Conservation (phyloP, 1,140 invertebrate genomes). For the Pogonognathellus flavescens region DNA sequence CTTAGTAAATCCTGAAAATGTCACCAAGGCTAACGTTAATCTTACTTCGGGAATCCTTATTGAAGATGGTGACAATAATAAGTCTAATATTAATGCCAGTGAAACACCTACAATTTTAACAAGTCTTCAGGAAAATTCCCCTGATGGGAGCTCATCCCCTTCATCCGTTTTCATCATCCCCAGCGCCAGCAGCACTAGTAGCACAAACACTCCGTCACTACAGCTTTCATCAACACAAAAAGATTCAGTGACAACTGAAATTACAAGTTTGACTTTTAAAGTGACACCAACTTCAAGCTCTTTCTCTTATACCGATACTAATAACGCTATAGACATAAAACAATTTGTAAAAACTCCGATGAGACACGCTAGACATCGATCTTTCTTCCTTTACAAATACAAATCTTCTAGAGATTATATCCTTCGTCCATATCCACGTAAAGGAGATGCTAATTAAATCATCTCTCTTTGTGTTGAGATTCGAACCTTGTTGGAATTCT, state of each 20-base stretch:
- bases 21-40: background rate
- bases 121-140: too few species aligned
- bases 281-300: background rate
- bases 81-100: background rate
- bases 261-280: background rate
- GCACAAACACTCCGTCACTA: background rate
- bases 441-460: background rate
- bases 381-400: slow-evolving; percentile 20
- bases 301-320: background rate
- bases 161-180: background rate
- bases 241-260: background rate
- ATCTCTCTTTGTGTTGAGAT: background rate
- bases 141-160: too few species aligned
- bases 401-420: background rate
- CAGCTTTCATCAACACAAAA: background rate
- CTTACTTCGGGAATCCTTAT: background rate
- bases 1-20: background rate
- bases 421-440: background rate
- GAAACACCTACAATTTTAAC: background rate
- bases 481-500: background rate
- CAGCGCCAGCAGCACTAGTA: background rate
- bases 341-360: background rate
- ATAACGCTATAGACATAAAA: background rate
- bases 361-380: slow-evolving; percentile 24
- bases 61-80: background rate